Evolutionary conservation across 2,888 invertebrate genomes (phyloP).

Genomic region (Oligia strigilis): DNA sequence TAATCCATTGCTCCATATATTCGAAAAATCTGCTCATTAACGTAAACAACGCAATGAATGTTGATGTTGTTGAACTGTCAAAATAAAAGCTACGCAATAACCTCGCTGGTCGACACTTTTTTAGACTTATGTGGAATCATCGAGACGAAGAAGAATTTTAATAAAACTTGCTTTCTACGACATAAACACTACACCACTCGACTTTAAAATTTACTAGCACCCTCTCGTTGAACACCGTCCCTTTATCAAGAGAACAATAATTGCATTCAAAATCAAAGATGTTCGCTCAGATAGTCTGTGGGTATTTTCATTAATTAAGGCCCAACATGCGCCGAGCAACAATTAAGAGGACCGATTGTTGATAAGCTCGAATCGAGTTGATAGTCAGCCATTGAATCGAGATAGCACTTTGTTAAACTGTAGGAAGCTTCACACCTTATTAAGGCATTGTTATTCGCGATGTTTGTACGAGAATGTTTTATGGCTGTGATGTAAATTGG

Average conservation of each 20-base stretch:
- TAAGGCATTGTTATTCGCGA: constrained; percentile 73
- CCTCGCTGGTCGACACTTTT: not conserved
- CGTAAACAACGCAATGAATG: not conserved
- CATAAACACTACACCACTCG: constrained; percentile 24
- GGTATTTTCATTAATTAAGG: constrained; percentile 90
- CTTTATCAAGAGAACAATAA: constrained; percentile 88
- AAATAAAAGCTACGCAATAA: not conserved
- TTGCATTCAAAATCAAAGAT: constrained; percentile 90
- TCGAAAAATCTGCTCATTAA: not conserved
- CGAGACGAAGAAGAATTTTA: not conserved
- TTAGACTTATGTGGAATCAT: not conserved
- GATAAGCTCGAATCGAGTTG: constrained; percentile 85
- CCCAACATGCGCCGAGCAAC: constrained; percentile 85
- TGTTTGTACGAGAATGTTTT: constrained; percentile 52
- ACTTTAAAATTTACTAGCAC: constrained; percentile 60
- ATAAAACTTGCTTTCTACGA: constrained; percentile 4
- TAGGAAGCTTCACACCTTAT: constrained; percentile 85
- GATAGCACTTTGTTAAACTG: constrained; percentile 81
- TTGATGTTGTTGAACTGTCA: not conserved
- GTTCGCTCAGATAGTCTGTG: constrained; percentile 81
- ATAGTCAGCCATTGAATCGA: constrained; percentile 77
- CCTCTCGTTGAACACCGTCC: constrained; percentile 72
- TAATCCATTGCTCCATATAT: not conserved
- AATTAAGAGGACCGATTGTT: constrained; percentile 88
- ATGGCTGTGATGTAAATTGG: constrained; percentile 33